phyloP scores from a whole-genome alignment of 2,888 invertebrate genomes.

The Tanytarsus gracilentus region DNA sequence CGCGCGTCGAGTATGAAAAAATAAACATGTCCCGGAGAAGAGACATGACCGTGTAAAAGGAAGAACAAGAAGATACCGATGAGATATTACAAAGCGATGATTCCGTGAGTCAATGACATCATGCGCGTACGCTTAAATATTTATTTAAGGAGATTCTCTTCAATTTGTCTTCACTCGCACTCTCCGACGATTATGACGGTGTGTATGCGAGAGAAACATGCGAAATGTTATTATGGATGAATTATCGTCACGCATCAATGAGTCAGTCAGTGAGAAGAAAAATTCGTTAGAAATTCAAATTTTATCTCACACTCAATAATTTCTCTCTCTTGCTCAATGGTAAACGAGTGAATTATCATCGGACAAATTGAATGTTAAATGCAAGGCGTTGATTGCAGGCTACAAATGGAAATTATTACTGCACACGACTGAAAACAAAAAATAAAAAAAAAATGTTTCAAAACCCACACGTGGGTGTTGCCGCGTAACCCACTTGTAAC shows the following conservation, averaged over 20 bases:
- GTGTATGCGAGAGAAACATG: conserved; percentile 5
- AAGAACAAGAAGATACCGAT: background rate
- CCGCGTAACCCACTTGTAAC: too few relatives aligned
- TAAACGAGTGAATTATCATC: background rate
- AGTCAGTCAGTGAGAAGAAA: background rate
- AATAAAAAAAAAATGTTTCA: too few relatives aligned
- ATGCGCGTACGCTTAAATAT: conserved; percentile 23
- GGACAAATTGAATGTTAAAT: background rate
- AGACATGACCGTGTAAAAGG: background rate
- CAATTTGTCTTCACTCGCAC: conserved; percentile 6
- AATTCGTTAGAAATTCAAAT: background rate
- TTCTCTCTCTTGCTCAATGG: too few relatives aligned
- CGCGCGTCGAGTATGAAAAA: background rate
- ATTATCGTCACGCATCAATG: conserved; percentile 16
- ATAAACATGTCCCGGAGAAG: background rate
- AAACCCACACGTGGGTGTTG: too few relatives aligned
- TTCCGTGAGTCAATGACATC: conserved; percentile 28
- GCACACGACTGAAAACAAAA: background rate
- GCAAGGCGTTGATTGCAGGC: background rate
- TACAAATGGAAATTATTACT: conserved; percentile 1
- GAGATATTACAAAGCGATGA: conserved; percentile 17
- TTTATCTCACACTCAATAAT: too few relatives aligned
- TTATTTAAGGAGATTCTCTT: conserved; percentile 26
- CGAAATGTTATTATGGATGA: conserved; percentile 16
- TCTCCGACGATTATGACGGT: background rate